These are phyloP conservation scores for Polymixis flavicincta DNA, from an alignment of 2,888 invertebrate species.

Conservation along the genomic window DNA sequence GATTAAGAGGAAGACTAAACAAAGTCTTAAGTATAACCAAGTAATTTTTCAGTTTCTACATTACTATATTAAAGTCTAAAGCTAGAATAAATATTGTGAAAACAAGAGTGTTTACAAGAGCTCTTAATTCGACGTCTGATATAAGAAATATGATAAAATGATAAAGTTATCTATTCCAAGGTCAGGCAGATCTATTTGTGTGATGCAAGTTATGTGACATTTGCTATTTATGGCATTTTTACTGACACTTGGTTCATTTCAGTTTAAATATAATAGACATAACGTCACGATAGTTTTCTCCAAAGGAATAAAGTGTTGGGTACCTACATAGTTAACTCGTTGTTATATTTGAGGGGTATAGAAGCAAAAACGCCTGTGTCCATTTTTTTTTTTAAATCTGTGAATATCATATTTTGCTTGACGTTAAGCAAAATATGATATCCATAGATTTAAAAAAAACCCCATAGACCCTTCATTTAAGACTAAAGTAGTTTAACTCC, in stretches of 20 bases:
- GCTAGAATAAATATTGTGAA: constrained; percentile 34
- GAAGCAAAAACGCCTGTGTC: too few relatives aligned
- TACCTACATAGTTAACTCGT: not conserved
- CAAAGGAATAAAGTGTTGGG: rapidly evolving
- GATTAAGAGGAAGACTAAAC: too few relatives aligned
- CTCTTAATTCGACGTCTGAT: constrained; percentile 48
- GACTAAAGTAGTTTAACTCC: not conserved
- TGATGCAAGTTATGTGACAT: constrained; percentile 26
- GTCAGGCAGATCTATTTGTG: constrained; percentile 21
- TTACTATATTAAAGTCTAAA: not conserved
- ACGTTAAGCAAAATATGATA: too few relatives aligned
- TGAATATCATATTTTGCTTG: too few relatives aligned
- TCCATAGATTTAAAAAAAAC: too few relatives aligned
- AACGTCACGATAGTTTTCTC: not conserved
- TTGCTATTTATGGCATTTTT: constrained; percentile 9
- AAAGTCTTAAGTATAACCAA: not conserved
- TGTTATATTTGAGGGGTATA: too few relatives aligned
- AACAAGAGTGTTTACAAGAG: constrained; percentile 26
- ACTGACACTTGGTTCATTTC: not conserved
- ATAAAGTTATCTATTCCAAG: constrained; percentile 50
- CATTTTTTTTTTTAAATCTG: too few relatives aligned
- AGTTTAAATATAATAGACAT: not conserved
- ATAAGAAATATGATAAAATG: constrained; percentile 48
- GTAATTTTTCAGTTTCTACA: not conserved
- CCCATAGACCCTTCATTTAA: too few relatives aligned